Evolutionary conservation across 2,113 vertebrate genomes (phyloP).

Genomic region (Tichodroma muraria): DNA sequence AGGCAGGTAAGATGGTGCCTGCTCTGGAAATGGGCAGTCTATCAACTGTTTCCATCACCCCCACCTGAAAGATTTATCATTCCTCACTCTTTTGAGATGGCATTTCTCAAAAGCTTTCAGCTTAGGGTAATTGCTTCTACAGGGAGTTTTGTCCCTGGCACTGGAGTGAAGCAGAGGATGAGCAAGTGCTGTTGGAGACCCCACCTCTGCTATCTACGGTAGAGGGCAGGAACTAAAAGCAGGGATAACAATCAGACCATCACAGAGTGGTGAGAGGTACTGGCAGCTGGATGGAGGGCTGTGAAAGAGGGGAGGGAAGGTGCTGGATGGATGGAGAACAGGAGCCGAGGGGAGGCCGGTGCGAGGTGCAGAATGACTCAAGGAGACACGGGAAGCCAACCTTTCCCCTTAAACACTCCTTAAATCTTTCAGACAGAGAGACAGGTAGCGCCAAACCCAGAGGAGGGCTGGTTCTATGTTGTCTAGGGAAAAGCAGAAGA

Average conservation of each 20-base stretch:
- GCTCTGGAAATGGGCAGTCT: not conserved
- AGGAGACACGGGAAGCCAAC: constrained; percentile 64
- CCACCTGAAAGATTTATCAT: not conserved
- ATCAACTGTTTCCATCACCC: not conserved
- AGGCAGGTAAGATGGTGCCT: not conserved
- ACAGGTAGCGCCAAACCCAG: constrained; percentile 65
- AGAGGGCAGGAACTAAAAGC: constrained; percentile 5
- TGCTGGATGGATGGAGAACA: constrained; percentile 34
- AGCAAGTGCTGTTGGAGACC: not conserved
- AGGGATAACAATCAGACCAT: constrained; percentile 22
- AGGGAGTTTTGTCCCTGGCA: not conserved
- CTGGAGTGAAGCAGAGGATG: not conserved
- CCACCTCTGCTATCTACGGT: not conserved
- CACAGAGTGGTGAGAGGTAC: not conserved
- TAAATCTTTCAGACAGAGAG: constrained; percentile 64
- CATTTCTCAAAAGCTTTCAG: not conserved
- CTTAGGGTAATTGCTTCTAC: not conserved
- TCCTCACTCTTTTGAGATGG: not conserved
- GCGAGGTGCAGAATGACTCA: constrained; percentile 48
- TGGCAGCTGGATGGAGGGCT: constrained; percentile 1
- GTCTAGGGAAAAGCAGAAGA: constrained; percentile 67
- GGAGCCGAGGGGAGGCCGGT: constrained; percentile 39
- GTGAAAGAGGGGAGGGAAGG: constrained; percentile 37
- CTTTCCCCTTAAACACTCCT: constrained; percentile 66
- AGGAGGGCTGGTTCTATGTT: constrained; percentile 64